Base-by-base conservation (phyloP, 2,113 vertebrate species). In the Chrysemys picta region DNA sequence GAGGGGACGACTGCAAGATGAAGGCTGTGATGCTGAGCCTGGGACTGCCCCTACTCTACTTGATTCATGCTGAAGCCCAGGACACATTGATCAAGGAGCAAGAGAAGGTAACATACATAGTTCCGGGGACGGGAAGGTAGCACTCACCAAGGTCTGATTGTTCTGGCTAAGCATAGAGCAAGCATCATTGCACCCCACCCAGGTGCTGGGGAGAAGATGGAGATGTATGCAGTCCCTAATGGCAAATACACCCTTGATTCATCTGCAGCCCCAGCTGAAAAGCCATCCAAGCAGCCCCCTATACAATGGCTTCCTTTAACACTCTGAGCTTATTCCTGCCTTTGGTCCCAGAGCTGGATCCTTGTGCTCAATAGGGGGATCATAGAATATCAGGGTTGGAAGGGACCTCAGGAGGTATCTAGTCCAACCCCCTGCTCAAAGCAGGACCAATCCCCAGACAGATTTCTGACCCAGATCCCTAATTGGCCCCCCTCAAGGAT, bases 61-160 rank as follows among this genome's bases (percentile, higher is more conserved):
- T 81, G 45, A 76, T 96, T 80, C 1, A 0, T 0, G 21, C 1
- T 0, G 65, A 79, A 76, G 94, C 96, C 57, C 62, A 7, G 81
- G 54, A 82, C 0, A 42, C 2, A 0, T 4, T 29, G 1, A 3
- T 12, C 9, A 75, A 0, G 0, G 65, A 13, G 38, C 22, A 6
- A 4, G 47, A 95, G 45, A 56, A 95, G 97, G 95, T 96, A 49
- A 95, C 14, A 24, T 0, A 0, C 45, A 12, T 6, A 16, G 12
- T 21, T 8, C 29, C 0, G 1, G 53, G 65, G 16, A 49, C 53
- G 45, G 69, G 78, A 69, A 25, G 50, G 80, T 1, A 29, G 87
- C 0, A 2, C 49, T 59, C 29, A 53, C 17, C 5, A 3, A 0
- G 0, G 17, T 52, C 17, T 87, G 7, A 17, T 42, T 38, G 62